Evolutionary conservation across 2,888 invertebrate species (phyloP), one percentile per base, ranked within the genome.

Genomic region (Folsomia candida): DNA sequence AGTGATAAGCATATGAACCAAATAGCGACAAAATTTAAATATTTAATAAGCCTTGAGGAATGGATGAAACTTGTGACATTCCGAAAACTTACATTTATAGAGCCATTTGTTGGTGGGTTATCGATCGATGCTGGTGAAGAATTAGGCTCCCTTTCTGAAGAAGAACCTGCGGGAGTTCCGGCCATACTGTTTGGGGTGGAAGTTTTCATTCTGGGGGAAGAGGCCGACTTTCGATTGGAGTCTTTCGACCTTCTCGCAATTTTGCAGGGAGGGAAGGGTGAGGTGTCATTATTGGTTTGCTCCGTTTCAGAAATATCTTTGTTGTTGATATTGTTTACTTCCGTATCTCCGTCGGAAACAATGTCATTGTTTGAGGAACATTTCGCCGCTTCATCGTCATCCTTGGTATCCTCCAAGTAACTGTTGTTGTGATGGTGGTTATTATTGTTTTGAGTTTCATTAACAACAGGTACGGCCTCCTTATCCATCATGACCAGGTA

Each of bases 191-290:
- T 65, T 26, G 65, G 65, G 3, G 63, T 64, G 37, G 63, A 37
- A 4, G 51, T 26, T 28, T 65, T 65, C 20, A 65, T 22, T 27
- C 65, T 51, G 20, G 65, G 65, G 14, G 65, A 65, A 3, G 65
- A 51, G 2, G 27, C 25, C 2, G 65, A 65, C 26, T 65, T 65
- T 54, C 65, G 11, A 62, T 69, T 71, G 24, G 71, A 71, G 29
- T 71, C 68, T 20, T 72, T 74, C 18, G 72, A 72, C 37, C 72
- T 57, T 63, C 71, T 74, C 37, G 74, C 72, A 28, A 70, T 70
- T 66, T 72, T 70, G 14, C 67, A 68, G 2, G 71, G 75, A 11
- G 72, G 75, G 26, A 70, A 72, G 26, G 70, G 72, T 18, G 72
- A 72, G 1, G 70, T 66, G 24, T 67, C 69, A 68, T 74, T 71